Base-by-base conservation (phyloP, 2,797 vertebrate genomes). In the Pampus argenteus region DNA sequence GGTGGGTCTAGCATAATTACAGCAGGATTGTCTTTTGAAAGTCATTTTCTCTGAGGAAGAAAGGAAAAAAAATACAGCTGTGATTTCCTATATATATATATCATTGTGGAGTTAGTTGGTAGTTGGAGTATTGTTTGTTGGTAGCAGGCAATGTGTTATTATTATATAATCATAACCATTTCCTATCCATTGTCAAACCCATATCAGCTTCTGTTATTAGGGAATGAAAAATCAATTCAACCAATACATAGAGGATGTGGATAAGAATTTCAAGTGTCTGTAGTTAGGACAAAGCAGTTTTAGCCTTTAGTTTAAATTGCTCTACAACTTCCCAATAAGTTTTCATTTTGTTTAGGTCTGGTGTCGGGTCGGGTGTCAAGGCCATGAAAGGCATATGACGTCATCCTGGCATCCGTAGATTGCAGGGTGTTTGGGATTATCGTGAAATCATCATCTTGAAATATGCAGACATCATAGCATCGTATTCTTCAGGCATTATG, bases 11-110 rank as follows among this genome's bases (percentile, higher is more conserved):
- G 17, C 5, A 1, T 71, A 45, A 62, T 66, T 56, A 66, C 18
- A 31, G 31, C 17, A 14, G 54, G 48, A 73, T 47, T 64, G 72
- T 54, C 62, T 54, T 20, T 51, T 63, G 68, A 74, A 11, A 58
- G 44, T 55, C n/a, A 69, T 59, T 57, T 9, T 31, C 26, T 70
- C 26, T 63, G 18, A 59, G 9, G 20, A 9, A 29, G 42, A 36
- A 51, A n/a, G n/a, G 17, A 31, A 59, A 36, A 2, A 57, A 34
- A 13, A 62, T 2, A 0, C 34, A 67, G 50, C 28, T 44, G 7
- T 14, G 34, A 14, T 26, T 51, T 28, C 52, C 9, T 0, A 5
- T 40, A 13, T 17, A 40, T 5, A 40, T 17, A 14, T 18, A 7
- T 34, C 31, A 34, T 34, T 42, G 38, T 40, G 17, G 3, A 15